These are phyloP conservation scores for Furcifer pardalis DNA, from an alignment of 2,797 vertebrate species.

Conservation along the genomic window DNA sequence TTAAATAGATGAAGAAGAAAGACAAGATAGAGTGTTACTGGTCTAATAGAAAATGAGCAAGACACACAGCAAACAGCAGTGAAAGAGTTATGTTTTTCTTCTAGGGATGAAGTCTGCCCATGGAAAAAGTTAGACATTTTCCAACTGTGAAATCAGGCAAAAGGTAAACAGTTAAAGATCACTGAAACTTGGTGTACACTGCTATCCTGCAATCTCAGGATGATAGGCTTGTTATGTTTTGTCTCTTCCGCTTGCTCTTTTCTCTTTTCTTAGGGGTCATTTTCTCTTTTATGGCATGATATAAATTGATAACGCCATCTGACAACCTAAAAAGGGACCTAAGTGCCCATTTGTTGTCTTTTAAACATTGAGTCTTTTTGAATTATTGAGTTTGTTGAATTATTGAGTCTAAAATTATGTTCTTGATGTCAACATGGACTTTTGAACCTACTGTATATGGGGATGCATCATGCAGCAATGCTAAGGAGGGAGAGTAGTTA, in stretches of 20 bases:
- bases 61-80: background rate
- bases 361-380: slow-evolving; percentile 36
- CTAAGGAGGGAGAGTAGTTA: slow-evolving; percentile 35
- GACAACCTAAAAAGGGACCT: slow-evolving; percentile 35
- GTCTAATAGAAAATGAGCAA: slow-evolving; percentile 15
- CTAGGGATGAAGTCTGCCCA: slow-evolving; percentile 46
- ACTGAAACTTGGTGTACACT: slow-evolving; percentile 46
- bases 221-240: slow-evolving; percentile 47
- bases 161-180: slow-evolving; percentile 52
- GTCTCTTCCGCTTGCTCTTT: slow-evolving; percentile 35
- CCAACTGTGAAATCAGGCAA: slow-evolving; percentile 42
- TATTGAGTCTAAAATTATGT: slow-evolving; percentile 58
- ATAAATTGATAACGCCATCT: slow-evolving; percentile 47
- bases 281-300: slow-evolving; percentile 53
- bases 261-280: slow-evolving; percentile 40
- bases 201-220: slow-evolving; percentile 34
- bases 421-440: slow-evolving; percentile 64
- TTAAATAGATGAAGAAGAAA: slow-evolving; percentile 1
- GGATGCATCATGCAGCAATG: slow-evolving; percentile 52
- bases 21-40: slow-evolving; percentile 10
- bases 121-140: slow-evolving; percentile 52
- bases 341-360: slow-evolving; percentile 57
- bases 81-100: slow-evolving; percentile 31
- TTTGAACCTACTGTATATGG: slow-evolving; percentile 45
- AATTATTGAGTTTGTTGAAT: slow-evolving; percentile 53